These are phyloP conservation scores for Irena cyanogastra DNA, from an alignment of 2,113 vertebrate genomes.

Conservation along the genomic window DNA sequence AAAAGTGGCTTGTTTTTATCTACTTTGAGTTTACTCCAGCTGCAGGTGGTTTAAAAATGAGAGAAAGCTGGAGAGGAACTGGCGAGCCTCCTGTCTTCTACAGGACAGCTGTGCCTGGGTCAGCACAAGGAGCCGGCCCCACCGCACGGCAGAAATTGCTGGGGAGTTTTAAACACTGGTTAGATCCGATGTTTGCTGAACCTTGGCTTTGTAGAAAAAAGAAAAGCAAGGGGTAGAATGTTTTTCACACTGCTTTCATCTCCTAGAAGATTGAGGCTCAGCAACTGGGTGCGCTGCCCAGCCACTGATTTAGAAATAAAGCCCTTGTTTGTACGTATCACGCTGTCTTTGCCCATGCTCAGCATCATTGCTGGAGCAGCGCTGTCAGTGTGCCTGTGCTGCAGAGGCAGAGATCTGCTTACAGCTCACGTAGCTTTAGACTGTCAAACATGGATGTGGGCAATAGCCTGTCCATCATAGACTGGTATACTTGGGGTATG, in stretches of 20 bases:
- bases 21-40: neutral
- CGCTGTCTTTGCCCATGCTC: accelerated
- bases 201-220: neutral
- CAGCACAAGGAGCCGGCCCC: neutral
- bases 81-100: neutral
- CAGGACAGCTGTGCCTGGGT: neutral
- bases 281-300: neutral
- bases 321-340: neutral
- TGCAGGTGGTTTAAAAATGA: slow-evolving; percentile 25
- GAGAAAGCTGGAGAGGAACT: neutral
- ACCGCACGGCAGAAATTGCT: neutral
- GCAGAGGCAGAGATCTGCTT: neutral
- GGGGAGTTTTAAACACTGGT: neutral
- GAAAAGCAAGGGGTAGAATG: neutral
- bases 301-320: neutral
- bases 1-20: neutral
- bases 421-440: neutral
- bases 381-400: neutral
- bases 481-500: neutral
- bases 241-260: neutral
- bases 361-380: neutral
- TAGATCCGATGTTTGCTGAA: neutral
- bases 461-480: accelerated
- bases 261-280: neutral
- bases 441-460: accelerated